A percentile compares a stretch with the other conserved stretches of the same genome.
Conservation (phyloP, 2,888 invertebrate genomes). For the Tillus elongatus region DNA sequence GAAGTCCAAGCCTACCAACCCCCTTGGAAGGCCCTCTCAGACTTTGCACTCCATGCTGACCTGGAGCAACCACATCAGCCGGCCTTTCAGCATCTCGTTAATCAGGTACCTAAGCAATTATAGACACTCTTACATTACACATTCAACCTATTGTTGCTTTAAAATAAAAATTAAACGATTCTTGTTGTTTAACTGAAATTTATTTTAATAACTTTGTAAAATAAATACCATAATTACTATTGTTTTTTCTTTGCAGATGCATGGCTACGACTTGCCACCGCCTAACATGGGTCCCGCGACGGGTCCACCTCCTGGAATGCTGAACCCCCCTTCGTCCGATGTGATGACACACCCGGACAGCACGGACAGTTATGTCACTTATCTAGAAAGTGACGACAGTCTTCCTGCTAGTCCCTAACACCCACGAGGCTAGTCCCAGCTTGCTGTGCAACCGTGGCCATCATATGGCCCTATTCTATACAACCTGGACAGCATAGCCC, state of each 20-base stretch:
- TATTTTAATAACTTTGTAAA: no score
- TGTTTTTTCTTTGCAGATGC: slow-evolving; percentile 59
- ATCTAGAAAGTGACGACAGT: slow-evolving; percentile 82
- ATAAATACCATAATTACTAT: no score
- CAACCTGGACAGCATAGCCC: no score
- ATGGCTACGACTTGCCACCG: slow-evolving; percentile 69
- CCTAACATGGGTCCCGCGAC: slow-evolving; percentile 46
- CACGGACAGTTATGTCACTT: slow-evolving; percentile 85
- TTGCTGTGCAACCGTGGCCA: no score
- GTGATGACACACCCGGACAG: slow-evolving; percentile 68
- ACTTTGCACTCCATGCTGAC: slow-evolving; percentile 92
- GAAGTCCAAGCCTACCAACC: slow-evolving; percentile 93
- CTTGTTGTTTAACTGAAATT: no score
- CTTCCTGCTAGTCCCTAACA: slow-evolving; percentile 65
- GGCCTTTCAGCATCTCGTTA: slow-evolving; percentile 93
- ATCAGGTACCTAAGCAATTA: slow-evolving; percentile 64
- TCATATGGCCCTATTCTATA: no score
- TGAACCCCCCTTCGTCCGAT: slow-evolving; percentile 51
- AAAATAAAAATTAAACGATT: no score
- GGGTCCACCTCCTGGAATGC: slow-evolving; percentile 45
- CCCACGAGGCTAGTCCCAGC: slow-evolving; percentile 19
- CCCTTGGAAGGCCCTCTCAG: slow-evolving; percentile 93
- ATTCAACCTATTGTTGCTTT: no score
- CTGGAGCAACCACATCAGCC: slow-evolving; percentile 82
- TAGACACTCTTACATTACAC: not conserved